Evolutionary conservation across 2,888 invertebrate genomes (phyloP).

Genomic region (Netelia fuscicornis): DNA sequence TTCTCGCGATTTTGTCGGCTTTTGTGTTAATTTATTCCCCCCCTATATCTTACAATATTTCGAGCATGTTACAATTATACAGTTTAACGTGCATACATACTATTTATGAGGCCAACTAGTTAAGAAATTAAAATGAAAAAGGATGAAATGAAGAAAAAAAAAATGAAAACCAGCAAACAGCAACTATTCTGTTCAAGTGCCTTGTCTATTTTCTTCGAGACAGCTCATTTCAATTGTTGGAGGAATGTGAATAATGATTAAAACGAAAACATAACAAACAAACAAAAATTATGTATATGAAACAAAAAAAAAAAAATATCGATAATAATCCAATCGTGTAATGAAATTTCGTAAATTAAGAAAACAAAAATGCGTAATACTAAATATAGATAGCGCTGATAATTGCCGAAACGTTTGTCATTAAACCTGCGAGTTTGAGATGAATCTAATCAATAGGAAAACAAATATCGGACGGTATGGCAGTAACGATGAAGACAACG

Average conservation of each 20-base stretch:
- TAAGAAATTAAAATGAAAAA: conserved; percentile 74
- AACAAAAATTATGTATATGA: conserved; percentile 75
- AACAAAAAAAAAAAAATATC: conserved; percentile 52
- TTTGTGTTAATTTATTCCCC: conserved; percentile 66
- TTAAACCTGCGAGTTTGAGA: conserved; percentile 45
- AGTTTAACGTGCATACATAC: conserved; percentile 66
- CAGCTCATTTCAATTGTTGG: conserved; percentile 84
- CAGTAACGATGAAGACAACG: conserved; percentile 60
- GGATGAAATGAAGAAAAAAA: conserved; percentile 59
- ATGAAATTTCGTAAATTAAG: conserved; percentile 59
- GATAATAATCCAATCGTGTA: conserved; percentile 63
- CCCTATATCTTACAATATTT: conserved; percentile 67
- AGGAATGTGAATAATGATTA: conserved; percentile 82
- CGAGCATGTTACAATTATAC: conserved; percentile 73
- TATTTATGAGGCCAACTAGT: conserved; percentile 82
- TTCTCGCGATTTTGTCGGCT: conserved; percentile 67
- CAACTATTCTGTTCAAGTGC: conserved; percentile 83
- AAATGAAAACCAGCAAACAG: conserved; percentile 67
- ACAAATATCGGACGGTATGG: conserved; percentile 52
- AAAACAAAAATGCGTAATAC: conserved; percentile 49
- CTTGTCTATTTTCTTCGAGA: conserved; percentile 84
- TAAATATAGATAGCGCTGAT: conserved; percentile 62
- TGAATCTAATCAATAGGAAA: conserved; percentile 54
- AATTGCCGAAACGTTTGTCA: conserved; percentile 65
- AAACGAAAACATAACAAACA: conserved; percentile 31